Base-by-base conservation (phyloP, 2,113 vertebrate species). In the Salvator merianae region DNA sequence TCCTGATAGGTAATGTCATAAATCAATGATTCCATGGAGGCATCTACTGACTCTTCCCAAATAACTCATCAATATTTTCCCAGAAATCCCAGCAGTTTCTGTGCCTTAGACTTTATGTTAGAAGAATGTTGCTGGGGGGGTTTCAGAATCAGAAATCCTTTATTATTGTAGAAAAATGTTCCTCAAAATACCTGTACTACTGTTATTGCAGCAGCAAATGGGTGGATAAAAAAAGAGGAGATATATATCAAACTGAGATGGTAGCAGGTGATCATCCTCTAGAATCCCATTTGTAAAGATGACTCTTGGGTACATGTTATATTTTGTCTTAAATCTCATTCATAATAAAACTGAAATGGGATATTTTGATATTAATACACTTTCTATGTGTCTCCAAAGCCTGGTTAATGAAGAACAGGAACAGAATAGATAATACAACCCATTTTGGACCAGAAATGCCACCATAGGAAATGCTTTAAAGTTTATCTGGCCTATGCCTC, bases 31-130 rank as follows among this genome's bases (percentile, higher is more conserved):
- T 68, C 18, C 7, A 9, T 38, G 68, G 16, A 36, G 28, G 36
- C 77, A 62, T 63, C 14, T 28, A 65, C 59, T 40, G 77, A 79
- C 16, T 5, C 34, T 47, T 50, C 66, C 63, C 32, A 76, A 32
- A 83, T 30, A 83, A 53, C 63, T 65, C 38, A 83, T 71, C 68
- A 71, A 76, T 66, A 65, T 83, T 75, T 59, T 34, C 66, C 59
- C 65, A 30, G 32, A 18, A 83, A 43, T 66, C 74, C 0, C 59
- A 68, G 20, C 18, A 22, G 26, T 24, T 20, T 13, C 50, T n/a
- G 72, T 82, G 71, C 38, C 16, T 77, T 69, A 68, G 47, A 77
- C 38, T 77, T 53, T 76, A 34, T 77, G 38, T 5, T 36, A 30
- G 16, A 26, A 43, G 73, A 74, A 47, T 55, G 55, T 20, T 59